These are phyloP conservation scores for Brachyhypopomus occidentalis DNA, from an alignment of 2,113 vertebrate genomes.

Conservation along the genomic window DNA sequence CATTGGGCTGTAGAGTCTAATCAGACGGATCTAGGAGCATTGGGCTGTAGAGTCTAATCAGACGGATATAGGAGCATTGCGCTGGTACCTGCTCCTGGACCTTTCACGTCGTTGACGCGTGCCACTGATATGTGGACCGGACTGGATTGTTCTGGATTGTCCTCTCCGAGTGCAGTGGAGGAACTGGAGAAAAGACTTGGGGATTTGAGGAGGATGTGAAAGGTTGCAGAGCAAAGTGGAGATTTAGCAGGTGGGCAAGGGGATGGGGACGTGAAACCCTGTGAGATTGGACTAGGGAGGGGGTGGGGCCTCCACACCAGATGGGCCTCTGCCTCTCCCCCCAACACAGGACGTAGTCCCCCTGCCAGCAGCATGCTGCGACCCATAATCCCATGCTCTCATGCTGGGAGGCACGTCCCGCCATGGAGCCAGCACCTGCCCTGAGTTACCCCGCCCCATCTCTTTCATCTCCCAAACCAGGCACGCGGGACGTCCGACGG, in stretches of 20 bases:
- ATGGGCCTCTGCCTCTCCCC: slow-evolving; percentile 34
- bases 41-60: too few species aligned
- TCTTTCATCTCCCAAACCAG: slow-evolving; percentile 49
- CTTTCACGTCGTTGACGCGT: background rate
- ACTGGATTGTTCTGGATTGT: too few species aligned
- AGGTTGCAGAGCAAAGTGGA: background rate
- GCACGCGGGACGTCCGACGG: slow-evolving; percentile 17
- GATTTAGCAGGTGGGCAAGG: background rate
- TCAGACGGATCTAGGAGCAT: too few species aligned
- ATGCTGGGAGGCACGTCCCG: slow-evolving; percentile 8
- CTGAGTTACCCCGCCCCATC: slow-evolving; percentile 1
- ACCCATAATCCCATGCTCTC: slow-evolving; percentile 36
- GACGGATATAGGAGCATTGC: too few species aligned
- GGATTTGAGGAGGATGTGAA: background rate
- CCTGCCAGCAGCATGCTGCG: slow-evolving; percentile 24
- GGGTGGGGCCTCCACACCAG: slow-evolving; percentile 6
- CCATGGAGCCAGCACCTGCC: background rate
- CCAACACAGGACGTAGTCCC: slow-evolving; percentile 24
- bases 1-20: too few species aligned
- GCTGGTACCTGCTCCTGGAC: background rate
- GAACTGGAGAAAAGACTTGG: background rate
- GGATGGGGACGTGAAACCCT: slow-evolving; percentile 5
- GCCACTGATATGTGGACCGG: background rate
- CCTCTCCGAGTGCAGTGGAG: background rate
- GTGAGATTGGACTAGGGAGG: background rate